Evolutionary conservation across 2,888 invertebrate genomes (phyloP).

Genomic region (Cephus pulcher): DNA sequence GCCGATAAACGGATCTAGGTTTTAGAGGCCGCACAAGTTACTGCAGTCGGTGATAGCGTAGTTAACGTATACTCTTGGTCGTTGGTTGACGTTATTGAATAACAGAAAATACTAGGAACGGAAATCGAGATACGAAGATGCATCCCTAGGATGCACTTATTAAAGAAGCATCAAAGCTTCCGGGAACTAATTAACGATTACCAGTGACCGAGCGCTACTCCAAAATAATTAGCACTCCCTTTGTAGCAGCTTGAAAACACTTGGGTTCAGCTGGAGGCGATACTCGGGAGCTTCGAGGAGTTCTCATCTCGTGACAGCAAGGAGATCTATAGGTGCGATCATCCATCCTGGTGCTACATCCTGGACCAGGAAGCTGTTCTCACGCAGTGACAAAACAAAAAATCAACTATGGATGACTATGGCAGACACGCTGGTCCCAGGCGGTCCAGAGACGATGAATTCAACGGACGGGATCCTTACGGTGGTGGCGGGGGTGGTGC

Average conservation of each 20-base stretch:
- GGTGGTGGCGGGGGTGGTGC: conserved; percentile 27
- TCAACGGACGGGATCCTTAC: conserved; percentile 28
- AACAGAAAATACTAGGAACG: too few species aligned
- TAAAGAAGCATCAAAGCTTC: conserved; percentile 27
- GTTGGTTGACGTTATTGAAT: too few species aligned
- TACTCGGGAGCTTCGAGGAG: too few species aligned
- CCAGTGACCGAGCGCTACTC: conserved; percentile 46
- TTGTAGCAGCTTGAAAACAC: not conserved
- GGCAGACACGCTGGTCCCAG: conserved; percentile 31
- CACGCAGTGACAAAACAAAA: too few species aligned
- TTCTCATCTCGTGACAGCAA: too few species aligned
- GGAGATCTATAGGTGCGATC: too few species aligned
- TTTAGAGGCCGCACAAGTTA: conserved; percentile 41
- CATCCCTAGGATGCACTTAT: too few species aligned
- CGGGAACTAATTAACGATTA: conserved; percentile 56
- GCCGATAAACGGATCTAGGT: conserved; percentile 44
- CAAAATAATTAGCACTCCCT: conserved; percentile 51
- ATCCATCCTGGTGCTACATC: too few species aligned
- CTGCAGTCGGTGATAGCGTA: not conserved
- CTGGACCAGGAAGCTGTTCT: too few species aligned
- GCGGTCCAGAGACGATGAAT: conserved; percentile 23
- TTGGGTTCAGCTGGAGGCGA: not conserved
- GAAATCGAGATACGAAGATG: too few species aligned
- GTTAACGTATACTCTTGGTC: not conserved
- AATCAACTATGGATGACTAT: conserved; percentile 42